Evolutionary conservation across 2,888 invertebrate species (phyloP).

Genomic region (Autographa pulchrina): DNA sequence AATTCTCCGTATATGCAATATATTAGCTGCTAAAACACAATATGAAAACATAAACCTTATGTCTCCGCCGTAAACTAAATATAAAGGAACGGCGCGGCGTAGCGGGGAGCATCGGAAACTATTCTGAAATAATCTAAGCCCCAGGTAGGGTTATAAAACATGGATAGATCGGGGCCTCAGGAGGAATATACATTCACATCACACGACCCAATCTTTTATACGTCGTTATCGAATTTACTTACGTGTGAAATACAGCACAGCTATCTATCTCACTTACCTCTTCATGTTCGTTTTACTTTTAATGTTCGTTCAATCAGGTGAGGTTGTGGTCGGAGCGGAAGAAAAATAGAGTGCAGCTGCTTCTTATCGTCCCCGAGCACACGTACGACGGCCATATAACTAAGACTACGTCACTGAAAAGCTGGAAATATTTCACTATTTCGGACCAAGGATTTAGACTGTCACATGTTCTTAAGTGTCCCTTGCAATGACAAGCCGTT

Average conservation of each 20-base stretch:
- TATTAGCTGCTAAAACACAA: conserved; percentile 27
- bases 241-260: conserved; percentile 31
- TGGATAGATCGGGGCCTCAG: conserved; percentile 35
- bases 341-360: conserved; percentile 30
- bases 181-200: conserved; percentile 49
- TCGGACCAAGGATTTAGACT: not conserved
- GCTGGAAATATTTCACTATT: not conserved
- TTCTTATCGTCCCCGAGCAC: conserved; percentile 19
- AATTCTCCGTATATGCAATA: conserved; percentile 13
- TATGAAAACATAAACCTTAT: conserved; percentile 47
- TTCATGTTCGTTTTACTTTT: conserved; percentile 26
- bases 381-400: not conserved
- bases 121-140: conserved; percentile 55
- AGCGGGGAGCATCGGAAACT: conserved; percentile 19
- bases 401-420: not conserved
- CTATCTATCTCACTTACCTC: not conserved
- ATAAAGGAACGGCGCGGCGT: conserved; percentile 51
- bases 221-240: conserved; percentile 48
- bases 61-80: conserved; percentile 52
- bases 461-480: not conserved
- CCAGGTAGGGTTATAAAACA: conserved; percentile 57
- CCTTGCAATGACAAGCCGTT: not conserved
- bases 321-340: conserved; percentile 20
- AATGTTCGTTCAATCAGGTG: conserved; percentile 28
- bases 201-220: conserved; percentile 47